Conservation (phyloP, 2,888 invertebrate genomes). For the Rhamphomyia laevipes region DNA sequence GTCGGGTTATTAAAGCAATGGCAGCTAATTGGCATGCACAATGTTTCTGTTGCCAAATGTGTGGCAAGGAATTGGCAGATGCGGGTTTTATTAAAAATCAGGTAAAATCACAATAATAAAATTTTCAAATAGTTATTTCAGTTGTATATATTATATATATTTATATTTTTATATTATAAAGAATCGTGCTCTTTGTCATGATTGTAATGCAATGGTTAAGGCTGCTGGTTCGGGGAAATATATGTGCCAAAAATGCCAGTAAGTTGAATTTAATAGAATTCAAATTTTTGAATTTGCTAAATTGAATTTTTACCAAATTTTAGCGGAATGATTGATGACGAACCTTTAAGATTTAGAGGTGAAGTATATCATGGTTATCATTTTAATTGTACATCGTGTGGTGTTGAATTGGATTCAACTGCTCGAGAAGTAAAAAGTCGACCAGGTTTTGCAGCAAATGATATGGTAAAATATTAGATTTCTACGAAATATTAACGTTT, state of each 20-base stretch:
- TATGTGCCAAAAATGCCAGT: slow-evolving; percentile 98
- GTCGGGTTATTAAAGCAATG: slow-evolving; percentile 99
- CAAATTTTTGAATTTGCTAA: not conserved
- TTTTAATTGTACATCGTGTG: slow-evolving; percentile 91
- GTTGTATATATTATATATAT: not conserved
- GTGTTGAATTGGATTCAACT: slow-evolving; percentile 85
- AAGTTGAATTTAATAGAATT: slow-evolving; percentile 39
- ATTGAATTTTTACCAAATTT: slow-evolving; percentile 1
- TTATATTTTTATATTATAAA: slow-evolving; percentile 4
- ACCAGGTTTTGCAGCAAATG: slow-evolving; percentile 80
- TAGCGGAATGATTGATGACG: slow-evolving; percentile 83
- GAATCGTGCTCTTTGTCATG: slow-evolving; percentile 76
- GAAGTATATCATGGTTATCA: slow-evolving; percentile 99
- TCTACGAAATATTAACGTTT: not conserved
- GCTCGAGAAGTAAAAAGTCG: slow-evolving; percentile 91
- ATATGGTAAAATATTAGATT: slow-evolving; percentile 49
- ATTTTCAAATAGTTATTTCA: not conserved
- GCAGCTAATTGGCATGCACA: slow-evolving; percentile 97
- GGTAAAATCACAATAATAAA: slow-evolving; percentile 36
- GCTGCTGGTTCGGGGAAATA: slow-evolving; percentile 92
- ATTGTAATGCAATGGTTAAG: slow-evolving; percentile 92
- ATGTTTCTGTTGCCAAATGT: slow-evolving; percentile 95
- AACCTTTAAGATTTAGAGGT: slow-evolving; percentile 81
- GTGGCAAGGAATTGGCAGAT: slow-evolving; percentile 84
- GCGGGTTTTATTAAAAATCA: slow-evolving; percentile 92